These are phyloP conservation scores for Capitella teleta DNA, from an alignment of 1,140 invertebrate genomes.

Conservation along the genomic window DNA sequence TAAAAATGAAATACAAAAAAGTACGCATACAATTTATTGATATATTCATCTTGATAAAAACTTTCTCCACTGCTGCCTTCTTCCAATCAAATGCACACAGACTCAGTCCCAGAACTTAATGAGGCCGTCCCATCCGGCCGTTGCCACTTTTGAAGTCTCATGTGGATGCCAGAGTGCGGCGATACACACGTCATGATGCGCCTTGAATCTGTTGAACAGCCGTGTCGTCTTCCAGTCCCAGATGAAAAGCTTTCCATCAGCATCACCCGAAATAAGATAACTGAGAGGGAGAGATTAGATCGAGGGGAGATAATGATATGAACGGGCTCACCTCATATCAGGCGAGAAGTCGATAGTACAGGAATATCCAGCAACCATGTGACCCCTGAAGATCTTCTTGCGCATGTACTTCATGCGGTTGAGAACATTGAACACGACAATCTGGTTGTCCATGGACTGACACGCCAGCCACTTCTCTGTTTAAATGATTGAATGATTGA, in stretches of 20 bases:
- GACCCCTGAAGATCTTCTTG: slow-evolving; percentile 94
- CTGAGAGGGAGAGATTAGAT: slow-evolving; percentile 47
- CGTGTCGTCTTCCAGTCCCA: slow-evolving; percentile 99
- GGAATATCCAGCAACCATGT: slow-evolving; percentile 98
- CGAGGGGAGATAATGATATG: neutral
- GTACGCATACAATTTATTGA: too few relatives aligned
- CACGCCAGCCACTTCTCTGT: slow-evolving; percentile 90
- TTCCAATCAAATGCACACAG: too few relatives aligned
- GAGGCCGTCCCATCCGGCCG: slow-evolving; percentile 92
- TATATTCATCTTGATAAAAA: too few relatives aligned
- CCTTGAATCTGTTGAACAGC: slow-evolving; percentile 96
- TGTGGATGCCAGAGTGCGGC: slow-evolving; percentile 94
- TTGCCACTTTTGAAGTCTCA: slow-evolving; percentile 89
- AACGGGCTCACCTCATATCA: slow-evolving; percentile 73
- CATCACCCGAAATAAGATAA: slow-evolving; percentile 97
- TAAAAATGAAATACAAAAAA: too few relatives aligned
- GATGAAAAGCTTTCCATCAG: slow-evolving; percentile 95
- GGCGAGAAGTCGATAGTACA: slow-evolving; percentile 95
- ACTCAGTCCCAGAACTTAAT: slow-evolving; percentile 93
- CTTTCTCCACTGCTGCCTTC: too few relatives aligned
- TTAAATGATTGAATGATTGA: too few relatives aligned
- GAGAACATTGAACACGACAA: slow-evolving; percentile 92
- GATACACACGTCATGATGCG: slow-evolving; percentile 95
- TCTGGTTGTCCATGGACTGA: slow-evolving; percentile 99
- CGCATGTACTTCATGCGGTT: slow-evolving; percentile 95